Conservation (phyloP, 1,140 invertebrate species). For the Brachionus angularis region DNA sequence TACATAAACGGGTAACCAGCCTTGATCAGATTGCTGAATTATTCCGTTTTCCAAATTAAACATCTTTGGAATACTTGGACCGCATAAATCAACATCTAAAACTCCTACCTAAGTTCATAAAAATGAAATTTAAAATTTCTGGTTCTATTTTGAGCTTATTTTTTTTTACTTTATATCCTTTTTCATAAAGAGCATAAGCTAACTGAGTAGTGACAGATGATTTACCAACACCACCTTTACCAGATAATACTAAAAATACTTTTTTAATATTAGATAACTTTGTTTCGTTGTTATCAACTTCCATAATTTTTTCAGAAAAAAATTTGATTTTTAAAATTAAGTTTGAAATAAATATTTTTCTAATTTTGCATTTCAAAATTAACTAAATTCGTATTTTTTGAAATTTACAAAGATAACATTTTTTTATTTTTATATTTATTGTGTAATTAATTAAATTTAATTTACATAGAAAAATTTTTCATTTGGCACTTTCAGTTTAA, state of each 20-base stretch:
- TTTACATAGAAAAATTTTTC: too few species aligned
- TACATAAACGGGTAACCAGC: constrained; percentile 83
- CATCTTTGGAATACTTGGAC: constrained; percentile 81
- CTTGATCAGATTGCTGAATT: constrained; percentile 15
- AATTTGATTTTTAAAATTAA: too few species aligned
- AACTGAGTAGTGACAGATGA: constrained; percentile 84
- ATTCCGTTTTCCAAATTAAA: constrained; percentile 63
- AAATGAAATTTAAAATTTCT: constrained; percentile 74
- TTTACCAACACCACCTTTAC: constrained; percentile 97
- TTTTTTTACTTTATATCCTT: constrained; percentile 71
- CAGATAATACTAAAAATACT: constrained; percentile 68
- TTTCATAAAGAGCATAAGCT: constrained; percentile 74
- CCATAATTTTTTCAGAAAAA: neutral
- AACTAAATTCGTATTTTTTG: too few species aligned
- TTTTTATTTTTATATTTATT: too few species aligned
- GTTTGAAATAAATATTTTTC: too few species aligned
- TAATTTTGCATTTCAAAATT: too few species aligned
- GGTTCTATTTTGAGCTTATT: constrained; percentile 66
- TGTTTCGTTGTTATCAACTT: constrained; percentile 10
- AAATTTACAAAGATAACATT: too few species aligned
- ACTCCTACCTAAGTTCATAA: constrained; percentile 92
- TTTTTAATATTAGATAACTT: constrained; percentile 48
- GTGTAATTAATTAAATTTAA: too few species aligned
- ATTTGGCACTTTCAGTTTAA: too few species aligned
- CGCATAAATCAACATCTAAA: constrained; percentile 89